phyloP scores from a whole-genome alignment of 2,113 vertebrate species.

The Oreochromis spilurus region DNA sequence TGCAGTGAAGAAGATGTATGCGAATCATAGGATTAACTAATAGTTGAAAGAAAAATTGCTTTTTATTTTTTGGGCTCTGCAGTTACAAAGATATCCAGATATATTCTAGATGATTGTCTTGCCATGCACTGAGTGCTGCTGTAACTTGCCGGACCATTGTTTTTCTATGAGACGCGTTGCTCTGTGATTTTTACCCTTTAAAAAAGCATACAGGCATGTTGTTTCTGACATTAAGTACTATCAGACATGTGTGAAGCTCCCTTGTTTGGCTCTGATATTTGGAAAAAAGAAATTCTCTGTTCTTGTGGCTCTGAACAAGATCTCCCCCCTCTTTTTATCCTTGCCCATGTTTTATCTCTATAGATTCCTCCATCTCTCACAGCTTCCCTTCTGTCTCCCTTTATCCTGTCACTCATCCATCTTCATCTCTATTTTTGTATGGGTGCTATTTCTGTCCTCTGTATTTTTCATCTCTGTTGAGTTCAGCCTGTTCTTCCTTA shows the following conservation, averaged over 20 bases:
- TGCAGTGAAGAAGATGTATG: not conserved
- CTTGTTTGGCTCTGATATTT: not conserved
- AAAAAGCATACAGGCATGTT: not conserved
- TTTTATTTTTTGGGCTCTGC: not conserved
- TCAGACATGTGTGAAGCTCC: not conserved
- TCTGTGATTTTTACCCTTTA: rapidly evolving
- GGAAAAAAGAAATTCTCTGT: not conserved
- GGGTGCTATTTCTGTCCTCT: not conserved
- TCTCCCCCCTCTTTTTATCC: not conserved
- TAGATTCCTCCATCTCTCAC: not conserved
- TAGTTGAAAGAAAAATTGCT: not conserved
- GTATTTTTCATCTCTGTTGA: not conserved
- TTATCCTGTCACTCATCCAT: not conserved
- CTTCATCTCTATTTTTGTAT: not conserved
- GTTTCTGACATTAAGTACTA: not conserved
- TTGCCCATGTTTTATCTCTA: not conserved
- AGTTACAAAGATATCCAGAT: not conserved
- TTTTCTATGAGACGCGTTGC: rapidly evolving
- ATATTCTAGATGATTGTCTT: not conserved
- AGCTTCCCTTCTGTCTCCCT: not conserved
- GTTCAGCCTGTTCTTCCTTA: not conserved
- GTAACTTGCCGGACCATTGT: not conserved
- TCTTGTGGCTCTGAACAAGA: not conserved
- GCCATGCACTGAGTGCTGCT: not conserved
- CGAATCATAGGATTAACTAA: not conserved